Evolutionary conservation across 2,797 vertebrate species (phyloP).

Genomic region (Eulemur mongoz): DNA sequence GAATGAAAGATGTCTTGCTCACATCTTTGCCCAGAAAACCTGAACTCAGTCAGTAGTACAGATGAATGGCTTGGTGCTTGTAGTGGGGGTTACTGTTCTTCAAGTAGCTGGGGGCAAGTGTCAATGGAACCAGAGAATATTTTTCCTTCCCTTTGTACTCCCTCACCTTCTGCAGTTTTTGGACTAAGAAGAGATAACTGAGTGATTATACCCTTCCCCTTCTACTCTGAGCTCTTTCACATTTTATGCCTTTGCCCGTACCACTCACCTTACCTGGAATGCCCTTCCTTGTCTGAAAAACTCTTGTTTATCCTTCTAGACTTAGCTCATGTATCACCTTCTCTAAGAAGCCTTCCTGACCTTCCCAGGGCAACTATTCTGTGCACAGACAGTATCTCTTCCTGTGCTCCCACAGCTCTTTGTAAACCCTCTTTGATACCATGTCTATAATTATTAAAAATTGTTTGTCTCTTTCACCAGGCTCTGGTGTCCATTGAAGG

Average conservation of each 20-base stretch:
- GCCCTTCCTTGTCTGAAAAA: background rate
- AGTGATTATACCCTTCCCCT: background rate
- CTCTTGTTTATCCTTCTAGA: background rate
- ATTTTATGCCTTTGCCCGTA: background rate
- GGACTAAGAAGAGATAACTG: background rate
- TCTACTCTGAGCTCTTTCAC: background rate
- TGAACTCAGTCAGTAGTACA: background rate
- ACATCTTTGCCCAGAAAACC: background rate
- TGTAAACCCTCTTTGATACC: background rate
- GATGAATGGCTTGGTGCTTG: background rate
- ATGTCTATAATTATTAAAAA: background rate
- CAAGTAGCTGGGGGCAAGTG: background rate
- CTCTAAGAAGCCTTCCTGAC: background rate
- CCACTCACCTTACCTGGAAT: background rate
- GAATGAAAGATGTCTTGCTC: background rate
- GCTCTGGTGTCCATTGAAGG: too few species aligned
- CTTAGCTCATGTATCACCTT: background rate
- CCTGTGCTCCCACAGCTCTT: background rate
- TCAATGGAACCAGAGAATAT: background rate
- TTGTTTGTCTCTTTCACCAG: too few species aligned
- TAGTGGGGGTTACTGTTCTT: background rate
- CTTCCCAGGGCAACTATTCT: background rate
- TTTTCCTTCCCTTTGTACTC: background rate
- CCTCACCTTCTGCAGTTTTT: background rate
- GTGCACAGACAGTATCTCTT: background rate